phyloP scores from a whole-genome alignment of 2,113 vertebrate genomes.

The Tachycineta bicolor region DNA sequence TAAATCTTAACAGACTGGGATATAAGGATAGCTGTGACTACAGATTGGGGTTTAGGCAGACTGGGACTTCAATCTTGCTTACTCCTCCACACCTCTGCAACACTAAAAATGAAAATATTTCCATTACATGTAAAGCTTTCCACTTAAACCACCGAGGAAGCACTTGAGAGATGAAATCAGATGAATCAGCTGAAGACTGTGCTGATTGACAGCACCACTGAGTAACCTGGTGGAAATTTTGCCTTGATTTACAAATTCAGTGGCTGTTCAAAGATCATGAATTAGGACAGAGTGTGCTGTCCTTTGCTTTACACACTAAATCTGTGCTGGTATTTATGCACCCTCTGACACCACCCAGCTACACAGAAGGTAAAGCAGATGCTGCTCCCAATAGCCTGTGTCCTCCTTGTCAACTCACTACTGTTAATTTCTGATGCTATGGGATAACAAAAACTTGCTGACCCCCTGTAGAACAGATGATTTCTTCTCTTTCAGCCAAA shows the following conservation, averaged over 20 bases:
- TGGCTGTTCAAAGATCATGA: not conserved
- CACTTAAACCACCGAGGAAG: not conserved
- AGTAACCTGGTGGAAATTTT: not conserved
- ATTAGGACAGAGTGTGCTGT: not conserved
- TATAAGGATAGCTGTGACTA: not conserved
- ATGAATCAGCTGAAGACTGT: not conserved
- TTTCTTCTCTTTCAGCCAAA: not conserved
- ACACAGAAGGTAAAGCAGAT: not conserved
- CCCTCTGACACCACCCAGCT: not conserved
- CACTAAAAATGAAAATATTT: not conserved
- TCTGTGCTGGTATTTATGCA: not conserved
- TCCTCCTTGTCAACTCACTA: not conserved
- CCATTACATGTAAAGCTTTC: not conserved
- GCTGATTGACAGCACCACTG: not conserved
- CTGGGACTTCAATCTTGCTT: not conserved
- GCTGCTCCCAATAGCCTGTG: not conserved
- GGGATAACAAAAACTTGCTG: not conserved
- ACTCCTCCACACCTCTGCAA: not conserved
- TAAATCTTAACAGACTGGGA: not conserved
- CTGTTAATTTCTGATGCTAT: not conserved
- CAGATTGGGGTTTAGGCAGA: not conserved
- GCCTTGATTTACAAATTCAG: not conserved
- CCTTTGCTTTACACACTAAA: not conserved
- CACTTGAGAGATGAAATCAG: not conserved
- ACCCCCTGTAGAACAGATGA: rapidly evolving